Evolutionary conservation across 2,113 vertebrate genomes (phyloP), one percentile per base, ranked within the genome.

Genomic region (Strix aluco): DNA sequence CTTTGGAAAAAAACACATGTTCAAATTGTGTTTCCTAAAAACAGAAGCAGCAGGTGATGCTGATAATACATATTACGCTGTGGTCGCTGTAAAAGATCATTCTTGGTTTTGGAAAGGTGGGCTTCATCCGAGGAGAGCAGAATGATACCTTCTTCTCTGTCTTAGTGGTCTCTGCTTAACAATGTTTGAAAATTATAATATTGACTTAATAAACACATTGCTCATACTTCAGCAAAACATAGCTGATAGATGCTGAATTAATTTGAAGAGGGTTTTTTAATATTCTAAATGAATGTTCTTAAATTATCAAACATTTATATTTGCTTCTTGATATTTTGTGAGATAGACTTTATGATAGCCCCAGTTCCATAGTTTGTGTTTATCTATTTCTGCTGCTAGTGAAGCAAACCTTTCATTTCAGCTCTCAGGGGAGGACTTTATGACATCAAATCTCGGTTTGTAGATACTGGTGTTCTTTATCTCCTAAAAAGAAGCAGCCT

Each of bases 331-430:
- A 14, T 84, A 11, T 34, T 62, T 66, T 86, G 30, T 87, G 8
- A 55, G 21, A 78, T 42, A 84, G 19, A 7, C 15, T 74, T 87
- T 78, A 46, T 46, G 23, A 47, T 9, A 79, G 13, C 5, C 13
- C 5, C 7, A 34, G 42, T 61, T 81, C 6, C 36, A 26, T 8
- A 54, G 38, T n/a, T 36, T 6, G 10, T 0, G 0, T 72, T 73
- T 54, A 54, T 42, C n/a, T 67, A 1, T 73, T 83, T 93, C 77
- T 90, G 47, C 27, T 34, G 16, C 26, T 74, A 81, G 42, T 46
- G 27, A 89, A 61, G 7, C 3, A 66, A 90, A 26, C 1, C 38
- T 83, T 88, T 72, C 30, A 44, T 65, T 90, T 91, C 34, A 57
- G 32, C n/a, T 78, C 25, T 65, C 42, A 46, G 9, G 19, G 11